Percentiles rank a stretch among this genome's conserved stretches.
These are phyloP conservation scores for Merodon equestris DNA, from an alignment of 2,888 invertebrate genomes.

Conservation along the genomic window DNA sequence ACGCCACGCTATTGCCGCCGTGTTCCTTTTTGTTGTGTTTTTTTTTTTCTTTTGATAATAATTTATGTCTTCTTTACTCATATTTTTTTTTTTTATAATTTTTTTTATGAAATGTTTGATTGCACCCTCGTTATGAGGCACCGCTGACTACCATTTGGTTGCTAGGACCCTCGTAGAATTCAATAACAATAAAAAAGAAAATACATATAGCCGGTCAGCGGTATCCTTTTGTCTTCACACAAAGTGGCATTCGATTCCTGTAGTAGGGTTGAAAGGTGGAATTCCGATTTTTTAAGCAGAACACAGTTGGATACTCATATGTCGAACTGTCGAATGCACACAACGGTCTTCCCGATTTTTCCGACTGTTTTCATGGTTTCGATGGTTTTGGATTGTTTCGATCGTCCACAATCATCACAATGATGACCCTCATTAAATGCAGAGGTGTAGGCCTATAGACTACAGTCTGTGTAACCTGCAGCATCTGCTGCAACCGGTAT, in stretches of 20 bases:
- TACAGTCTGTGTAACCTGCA: neutral
- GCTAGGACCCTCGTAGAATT: conserved; percentile 41
- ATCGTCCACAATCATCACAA: conserved; percentile 50
- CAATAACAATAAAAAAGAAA: conserved; percentile 37
- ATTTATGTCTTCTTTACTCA: conserved; percentile 68
- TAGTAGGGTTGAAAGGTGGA: conserved; percentile 62
- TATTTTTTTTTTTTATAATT: conserved; percentile 24
- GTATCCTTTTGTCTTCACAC: conserved; percentile 64
- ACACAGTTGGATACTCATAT: conserved; percentile 68
- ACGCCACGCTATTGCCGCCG: conserved; percentile 52
- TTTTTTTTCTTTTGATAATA: conserved; percentile 55
- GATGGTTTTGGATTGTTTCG: neutral
- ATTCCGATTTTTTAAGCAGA: conserved; percentile 62
- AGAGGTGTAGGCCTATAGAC: conserved; percentile 39
- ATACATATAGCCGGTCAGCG: conserved; percentile 55
- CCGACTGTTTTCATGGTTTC: neutral
- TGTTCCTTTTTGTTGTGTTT: conserved; percentile 47
- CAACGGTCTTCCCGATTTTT: conserved; percentile 6
- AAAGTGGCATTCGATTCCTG: conserved; percentile 49
- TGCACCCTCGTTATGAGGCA: conserved; percentile 66
- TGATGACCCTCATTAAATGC: conserved; percentile 62
- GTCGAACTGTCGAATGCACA: conserved; percentile 30
- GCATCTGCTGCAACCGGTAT: no score
- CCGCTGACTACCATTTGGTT: conserved; percentile 45
- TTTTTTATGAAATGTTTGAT: conserved; percentile 67